Percentiles rank a stretch among this genome's conserved stretches.
These are phyloP conservation scores for Apeira syringaria DNA, from an alignment of 2,888 invertebrate genomes.

Conservation along the genomic window DNA sequence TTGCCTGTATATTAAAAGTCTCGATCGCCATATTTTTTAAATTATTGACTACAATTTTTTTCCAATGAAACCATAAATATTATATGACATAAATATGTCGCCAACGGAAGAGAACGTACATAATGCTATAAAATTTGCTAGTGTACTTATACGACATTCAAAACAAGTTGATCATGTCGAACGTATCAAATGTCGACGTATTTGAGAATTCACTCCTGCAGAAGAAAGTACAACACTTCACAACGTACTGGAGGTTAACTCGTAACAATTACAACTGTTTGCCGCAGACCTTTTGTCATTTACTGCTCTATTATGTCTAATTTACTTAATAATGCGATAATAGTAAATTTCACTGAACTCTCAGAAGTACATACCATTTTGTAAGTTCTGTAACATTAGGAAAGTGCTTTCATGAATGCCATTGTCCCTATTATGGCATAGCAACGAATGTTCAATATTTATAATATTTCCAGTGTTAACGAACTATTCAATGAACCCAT, in stretches of 20 bases:
- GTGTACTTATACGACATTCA: too few relatives aligned
- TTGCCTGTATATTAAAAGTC: too few relatives aligned
- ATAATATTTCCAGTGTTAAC: conserved; percentile 7
- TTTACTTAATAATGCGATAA: conserved; percentile 52
- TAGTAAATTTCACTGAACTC: conserved; percentile 40
- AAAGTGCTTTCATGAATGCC: conserved; percentile 18
- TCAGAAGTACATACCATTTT: conserved; percentile 38
- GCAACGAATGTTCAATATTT: background rate
- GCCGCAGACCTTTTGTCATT: conserved; percentile 32
- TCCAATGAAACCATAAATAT: too few relatives aligned
- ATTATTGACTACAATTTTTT: too few relatives aligned
- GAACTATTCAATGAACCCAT: conserved; percentile 15
- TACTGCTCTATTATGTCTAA: conserved; percentile 33
- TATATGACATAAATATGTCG: too few relatives aligned
- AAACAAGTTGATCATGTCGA: too few relatives aligned
- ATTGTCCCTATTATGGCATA: conserved; percentile 8
- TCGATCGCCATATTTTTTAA: too few relatives aligned
- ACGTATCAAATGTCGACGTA: conserved; percentile 14
- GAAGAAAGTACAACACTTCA: background rate
- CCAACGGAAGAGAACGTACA: too few relatives aligned
- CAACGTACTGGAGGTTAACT: conserved; percentile 31
- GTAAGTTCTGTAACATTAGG: conserved; percentile 35
- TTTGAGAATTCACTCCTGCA: conserved; percentile 21
- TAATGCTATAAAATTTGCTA: too few relatives aligned
- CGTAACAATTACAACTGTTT: conserved; percentile 32